Percentiles rank a stretch among this genome's conserved stretches.
phyloP scores from a whole-genome alignment of 1,140 invertebrate genomes.

The Cataglyphis hispanica region DNA sequence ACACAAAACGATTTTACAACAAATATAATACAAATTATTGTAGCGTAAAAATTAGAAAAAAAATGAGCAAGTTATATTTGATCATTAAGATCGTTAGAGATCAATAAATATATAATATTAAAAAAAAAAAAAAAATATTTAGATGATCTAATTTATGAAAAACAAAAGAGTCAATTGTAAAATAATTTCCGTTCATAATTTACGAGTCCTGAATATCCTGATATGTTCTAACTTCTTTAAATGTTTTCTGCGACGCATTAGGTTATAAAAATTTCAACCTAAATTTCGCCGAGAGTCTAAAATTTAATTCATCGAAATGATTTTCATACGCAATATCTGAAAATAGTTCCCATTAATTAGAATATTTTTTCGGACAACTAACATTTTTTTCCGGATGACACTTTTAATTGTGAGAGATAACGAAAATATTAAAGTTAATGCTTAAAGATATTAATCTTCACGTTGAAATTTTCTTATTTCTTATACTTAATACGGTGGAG shows the following conservation, averaged over 20 bases:
- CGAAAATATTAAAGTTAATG: background rate
- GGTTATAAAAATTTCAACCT: no score
- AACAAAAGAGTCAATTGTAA: background rate
- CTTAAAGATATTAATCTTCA: background rate
- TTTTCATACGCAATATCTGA: background rate
- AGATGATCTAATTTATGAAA: background rate
- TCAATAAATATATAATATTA: slow-evolving; percentile 3
- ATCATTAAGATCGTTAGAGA: slow-evolving; percentile 20
- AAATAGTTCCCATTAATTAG: background rate
- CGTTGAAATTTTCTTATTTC: background rate
- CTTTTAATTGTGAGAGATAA: no score
- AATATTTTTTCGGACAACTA: background rate
- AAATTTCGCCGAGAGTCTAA: no score
- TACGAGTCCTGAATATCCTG: no score
- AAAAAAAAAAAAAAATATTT: background rate
- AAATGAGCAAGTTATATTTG: background rate
- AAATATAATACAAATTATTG: slow-evolving; percentile 18
- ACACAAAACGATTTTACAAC: slow-evolving; percentile 14
- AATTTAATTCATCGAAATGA: background rate
- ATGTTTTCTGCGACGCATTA: no score
- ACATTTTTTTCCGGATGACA: background rate
- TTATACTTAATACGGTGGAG: background rate
- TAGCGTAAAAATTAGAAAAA: background rate
- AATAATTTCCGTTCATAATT: no score
- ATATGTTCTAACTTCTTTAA: no score